phyloP scores from a whole-genome alignment of 2,113 vertebrate species.

The Myrmophylax atrothorax region DNA sequence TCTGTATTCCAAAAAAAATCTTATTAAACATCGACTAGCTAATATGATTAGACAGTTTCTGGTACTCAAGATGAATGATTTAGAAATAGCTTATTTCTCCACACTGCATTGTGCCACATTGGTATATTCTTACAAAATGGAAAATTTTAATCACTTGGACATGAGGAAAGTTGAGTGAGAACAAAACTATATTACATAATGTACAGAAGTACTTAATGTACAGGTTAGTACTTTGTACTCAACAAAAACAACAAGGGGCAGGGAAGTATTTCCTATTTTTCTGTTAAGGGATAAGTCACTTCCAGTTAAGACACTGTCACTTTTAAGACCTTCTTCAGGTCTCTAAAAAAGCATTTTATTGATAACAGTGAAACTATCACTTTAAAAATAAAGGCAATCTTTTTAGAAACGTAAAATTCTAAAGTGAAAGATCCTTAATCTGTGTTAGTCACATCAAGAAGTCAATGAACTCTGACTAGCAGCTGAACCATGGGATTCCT shows the following conservation, averaged over 20 bases:
- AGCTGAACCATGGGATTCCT: not conserved
- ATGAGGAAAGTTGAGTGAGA: not conserved
- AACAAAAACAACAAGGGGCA: not conserved
- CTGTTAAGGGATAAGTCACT: not conserved
- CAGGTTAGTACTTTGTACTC: not conserved
- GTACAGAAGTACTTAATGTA: not conserved
- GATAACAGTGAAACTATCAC: not conserved
- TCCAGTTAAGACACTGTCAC: not conserved
- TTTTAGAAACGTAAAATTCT: not conserved
- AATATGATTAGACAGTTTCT: not conserved
- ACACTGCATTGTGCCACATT: not conserved
- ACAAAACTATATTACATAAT: not conserved
- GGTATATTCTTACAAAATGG: not conserved
- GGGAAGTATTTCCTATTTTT: not conserved
- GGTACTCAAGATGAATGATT: not conserved
- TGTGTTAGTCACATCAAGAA: not conserved
- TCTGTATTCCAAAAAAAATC: not conserved
- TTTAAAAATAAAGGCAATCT: not conserved
- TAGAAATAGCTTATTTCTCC: not conserved
- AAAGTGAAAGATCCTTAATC: not conserved
- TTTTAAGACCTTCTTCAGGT: not conserved
- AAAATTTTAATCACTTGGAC: not conserved
- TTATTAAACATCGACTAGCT: not conserved
- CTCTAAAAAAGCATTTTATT: not conserved
- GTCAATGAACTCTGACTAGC: not conserved